Conservation (phyloP, 1,140 invertebrate species). For the Diprion similis region DNA sequence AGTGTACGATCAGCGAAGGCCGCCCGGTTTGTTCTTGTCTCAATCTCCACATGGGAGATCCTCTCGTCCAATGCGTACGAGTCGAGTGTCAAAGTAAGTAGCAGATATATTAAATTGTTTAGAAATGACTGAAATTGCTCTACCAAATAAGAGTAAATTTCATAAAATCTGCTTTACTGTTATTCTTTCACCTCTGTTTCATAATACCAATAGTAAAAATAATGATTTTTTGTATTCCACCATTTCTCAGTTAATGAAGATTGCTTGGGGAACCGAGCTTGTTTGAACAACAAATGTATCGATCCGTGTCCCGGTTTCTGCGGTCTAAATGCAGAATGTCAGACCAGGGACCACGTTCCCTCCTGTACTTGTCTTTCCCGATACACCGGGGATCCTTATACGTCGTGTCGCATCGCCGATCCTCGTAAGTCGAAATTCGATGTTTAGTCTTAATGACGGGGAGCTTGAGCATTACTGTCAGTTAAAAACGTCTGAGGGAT, state of each 20-base stretch:
- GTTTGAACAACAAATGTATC: constrained; percentile 66
- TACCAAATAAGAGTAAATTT: constrained; percentile 7
- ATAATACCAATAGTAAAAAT: constrained; percentile 38
- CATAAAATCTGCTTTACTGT: constrained; percentile 11
- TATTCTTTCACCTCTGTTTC: constrained; percentile 29
- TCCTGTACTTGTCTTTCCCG: constrained; percentile 72
- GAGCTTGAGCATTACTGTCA: no score
- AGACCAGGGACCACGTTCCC: constrained; percentile 67
- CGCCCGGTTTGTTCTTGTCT: constrained; percentile 67
- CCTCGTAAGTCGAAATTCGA: constrained; percentile 50
- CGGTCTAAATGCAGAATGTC: constrained; percentile 70
- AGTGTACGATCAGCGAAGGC: constrained; percentile 59
- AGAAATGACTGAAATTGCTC: constrained; percentile 9
- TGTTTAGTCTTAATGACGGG: no score
- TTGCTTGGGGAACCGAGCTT: constrained; percentile 58
- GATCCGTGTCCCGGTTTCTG: constrained; percentile 68
- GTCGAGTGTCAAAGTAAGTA: constrained; percentile 65
- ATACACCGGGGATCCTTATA: constrained; percentile 69
- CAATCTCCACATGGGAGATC: constrained; percentile 68
- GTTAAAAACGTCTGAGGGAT: no score
- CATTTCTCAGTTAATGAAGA: constrained; percentile 56
- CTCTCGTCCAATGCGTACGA: constrained; percentile 60
- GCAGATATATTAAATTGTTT: background rate
- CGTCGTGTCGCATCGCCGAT: constrained; percentile 61
- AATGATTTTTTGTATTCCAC: background rate